Percentiles rank a stretch among this genome's conserved stretches.
These are phyloP conservation scores for Caenorhabditis auriculariae DNA, from an alignment of 2,888 invertebrate species.

Conservation along the genomic window DNA sequence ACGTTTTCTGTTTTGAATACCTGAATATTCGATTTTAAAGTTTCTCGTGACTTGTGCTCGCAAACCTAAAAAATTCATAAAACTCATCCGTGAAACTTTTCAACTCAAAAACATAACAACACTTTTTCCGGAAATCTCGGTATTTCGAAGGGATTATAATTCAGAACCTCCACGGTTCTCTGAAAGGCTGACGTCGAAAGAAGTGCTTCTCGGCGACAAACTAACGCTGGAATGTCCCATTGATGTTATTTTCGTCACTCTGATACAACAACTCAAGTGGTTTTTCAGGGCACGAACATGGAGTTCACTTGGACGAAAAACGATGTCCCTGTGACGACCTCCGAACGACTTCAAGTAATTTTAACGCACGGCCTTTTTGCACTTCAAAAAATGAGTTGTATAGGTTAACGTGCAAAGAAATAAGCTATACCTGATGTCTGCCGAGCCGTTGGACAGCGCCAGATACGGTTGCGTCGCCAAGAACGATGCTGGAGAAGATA, in stretches of 20 bases:
- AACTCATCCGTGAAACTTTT: too few species aligned
- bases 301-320: slow-evolving; percentile 52
- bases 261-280: background rate
- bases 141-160: too few species aligned
- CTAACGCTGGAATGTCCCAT: slow-evolving; percentile 65
- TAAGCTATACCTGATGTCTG: slow-evolving; percentile 52
- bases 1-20: too few species aligned
- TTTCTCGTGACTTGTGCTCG: too few species aligned
- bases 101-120: too few species aligned
- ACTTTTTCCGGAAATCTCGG: too few species aligned
- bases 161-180: slow-evolving; percentile 52
- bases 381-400: too few species aligned
- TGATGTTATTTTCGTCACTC: slow-evolving; percentile 14
- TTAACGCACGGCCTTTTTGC: too few species aligned
- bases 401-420: too few species aligned
- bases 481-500: slow-evolving; percentile 73
- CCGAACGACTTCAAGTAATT: slow-evolving; percentile 26
- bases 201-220: slow-evolving; percentile 68
- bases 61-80: background rate
- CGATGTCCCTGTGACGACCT: slow-evolving; percentile 38
- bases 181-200: slow-evolving; percentile 16
- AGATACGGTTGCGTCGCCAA: slow-evolving; percentile 70
- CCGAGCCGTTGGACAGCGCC: slow-evolving; percentile 68
- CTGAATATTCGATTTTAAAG: too few species aligned
- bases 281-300: slow-evolving; percentile 48